A percentile compares a stretch with the other conserved stretches of the same genome.
Evolutionary conservation across 2,113 vertebrate genomes (phyloP).

Genomic region (Sinocyclocheilus rhinocerous): DNA sequence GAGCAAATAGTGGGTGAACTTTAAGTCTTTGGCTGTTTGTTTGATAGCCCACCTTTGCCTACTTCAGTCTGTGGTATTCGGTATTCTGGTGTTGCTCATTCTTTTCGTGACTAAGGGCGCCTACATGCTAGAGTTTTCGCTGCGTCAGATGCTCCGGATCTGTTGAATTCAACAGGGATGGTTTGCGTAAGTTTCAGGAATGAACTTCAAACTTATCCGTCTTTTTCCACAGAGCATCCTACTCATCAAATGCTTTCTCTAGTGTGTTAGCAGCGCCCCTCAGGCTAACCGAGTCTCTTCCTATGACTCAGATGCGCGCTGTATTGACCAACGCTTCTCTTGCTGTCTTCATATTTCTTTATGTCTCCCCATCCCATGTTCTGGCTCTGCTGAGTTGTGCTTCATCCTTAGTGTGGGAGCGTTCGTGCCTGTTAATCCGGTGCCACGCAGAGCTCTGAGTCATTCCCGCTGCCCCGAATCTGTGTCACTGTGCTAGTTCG

Average conservation of each 20-base stretch:
- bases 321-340: constrained; percentile 24
- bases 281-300: background rate
- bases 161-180: background rate
- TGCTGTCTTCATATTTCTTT: background rate
- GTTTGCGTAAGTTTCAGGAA: background rate
- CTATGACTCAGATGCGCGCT: constrained; percentile 44
- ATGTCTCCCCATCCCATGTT: constrained; percentile 30
- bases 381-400: constrained; percentile 32
- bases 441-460: constrained; percentile 62
- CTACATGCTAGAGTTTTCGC: background rate
- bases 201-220: background rate
- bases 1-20: constrained; percentile 52
- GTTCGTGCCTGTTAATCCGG: constrained; percentile 37
- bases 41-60: constrained; percentile 55
- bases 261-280: background rate
- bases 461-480: constrained; percentile 66
- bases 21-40: constrained; percentile 38
- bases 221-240: background rate
- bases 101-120: constrained; percentile 54
- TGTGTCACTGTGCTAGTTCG: constrained; percentile 76
- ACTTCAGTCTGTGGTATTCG: constrained; percentile 43
- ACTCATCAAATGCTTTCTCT: background rate
- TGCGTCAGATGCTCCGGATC: background rate
- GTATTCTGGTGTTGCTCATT: constrained; percentile 44
- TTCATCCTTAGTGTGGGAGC: constrained; percentile 38